Conservation (phyloP, 2,888 invertebrate genomes). For the Lasioglossum villosulum region DNA sequence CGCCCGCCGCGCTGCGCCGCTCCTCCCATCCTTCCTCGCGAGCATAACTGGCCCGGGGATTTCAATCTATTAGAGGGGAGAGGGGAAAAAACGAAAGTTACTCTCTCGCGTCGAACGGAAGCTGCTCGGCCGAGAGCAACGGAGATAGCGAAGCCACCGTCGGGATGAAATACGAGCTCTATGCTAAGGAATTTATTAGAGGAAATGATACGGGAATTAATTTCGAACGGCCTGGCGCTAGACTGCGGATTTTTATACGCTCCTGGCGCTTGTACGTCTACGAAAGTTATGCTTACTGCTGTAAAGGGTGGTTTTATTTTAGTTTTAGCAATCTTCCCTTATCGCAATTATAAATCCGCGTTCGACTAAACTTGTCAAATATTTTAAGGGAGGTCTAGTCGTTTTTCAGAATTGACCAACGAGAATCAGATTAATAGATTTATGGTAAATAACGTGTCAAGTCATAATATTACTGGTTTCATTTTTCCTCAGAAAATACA, state of each 20-base stretch:
- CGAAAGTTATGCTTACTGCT: not conserved
- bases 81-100: constrained; percentile 27
- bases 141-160: not conserved
- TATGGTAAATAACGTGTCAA: not conserved
- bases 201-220: not conserved
- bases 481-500: not conserved
- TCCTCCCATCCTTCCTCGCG: constrained; percentile 21
- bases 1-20: not conserved
- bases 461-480: not conserved
- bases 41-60: constrained; percentile 49
- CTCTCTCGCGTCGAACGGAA: constrained; percentile 1
- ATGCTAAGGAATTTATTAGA: not conserved
- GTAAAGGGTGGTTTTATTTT: not conserved
- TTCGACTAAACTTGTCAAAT: not conserved
- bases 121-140: not conserved
- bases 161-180: constrained; percentile 30
- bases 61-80: constrained; percentile 58
- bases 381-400: not conserved
- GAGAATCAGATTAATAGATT: not conserved
- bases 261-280: not conserved
- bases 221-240: not conserved
- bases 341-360: not conserved
- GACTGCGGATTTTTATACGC: not conserved
- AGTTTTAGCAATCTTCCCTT: not conserved
- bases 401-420: not conserved